A percentile compares a stretch with the other conserved stretches of the same genome.
Conservation (phyloP, 2,797 vertebrate genomes). For the Knipowitschia caucasica region DNA sequence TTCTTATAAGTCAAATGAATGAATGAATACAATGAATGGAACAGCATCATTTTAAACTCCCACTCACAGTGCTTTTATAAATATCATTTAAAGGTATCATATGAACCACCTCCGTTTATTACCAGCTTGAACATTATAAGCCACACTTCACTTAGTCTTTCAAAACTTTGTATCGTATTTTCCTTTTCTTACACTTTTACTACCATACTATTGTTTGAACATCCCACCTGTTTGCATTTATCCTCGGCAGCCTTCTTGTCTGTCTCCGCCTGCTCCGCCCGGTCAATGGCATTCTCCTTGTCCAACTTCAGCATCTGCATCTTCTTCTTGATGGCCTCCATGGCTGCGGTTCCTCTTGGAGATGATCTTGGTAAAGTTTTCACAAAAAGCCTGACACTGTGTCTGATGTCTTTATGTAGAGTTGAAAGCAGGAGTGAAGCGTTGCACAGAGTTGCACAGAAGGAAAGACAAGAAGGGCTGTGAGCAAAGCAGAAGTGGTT, state of each 20-base stretch:
- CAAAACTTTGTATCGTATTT: not conserved
- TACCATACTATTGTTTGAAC: not conserved
- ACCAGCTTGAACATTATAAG: not conserved
- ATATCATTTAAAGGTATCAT: no score
- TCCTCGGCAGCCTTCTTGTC: slow-evolving; percentile 92
- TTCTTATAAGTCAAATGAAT: no score
- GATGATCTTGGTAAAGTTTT: slow-evolving; percentile 27
- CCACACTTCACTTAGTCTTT: not conserved
- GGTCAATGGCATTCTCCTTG: slow-evolving; percentile 93
- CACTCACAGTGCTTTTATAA: no score
- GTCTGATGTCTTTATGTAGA: slow-evolving; percentile 2
- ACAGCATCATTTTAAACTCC: no score
- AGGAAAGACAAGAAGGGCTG: slow-evolving; percentile 24
- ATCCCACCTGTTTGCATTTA: slow-evolving; percentile 88
- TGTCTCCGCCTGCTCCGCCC: slow-evolving; percentile 90
- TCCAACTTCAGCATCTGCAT: slow-evolving; percentile 97
- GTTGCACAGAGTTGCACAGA: slow-evolving; percentile 32
- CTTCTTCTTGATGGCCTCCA: slow-evolving; percentile 98
- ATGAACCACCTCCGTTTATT: slow-evolving; percentile 16
- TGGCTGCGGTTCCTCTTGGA: slow-evolving; percentile 53
- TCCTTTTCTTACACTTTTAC: not conserved
- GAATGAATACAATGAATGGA: no score
- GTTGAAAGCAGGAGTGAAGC: slow-evolving; percentile 24
- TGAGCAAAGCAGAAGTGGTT: slow-evolving; percentile 39
- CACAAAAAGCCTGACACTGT: slow-evolving; percentile 2